These are phyloP conservation scores for Mus spicilegus DNA, from an alignment of 2,113 vertebrate species.

Conservation along the genomic window DNA sequence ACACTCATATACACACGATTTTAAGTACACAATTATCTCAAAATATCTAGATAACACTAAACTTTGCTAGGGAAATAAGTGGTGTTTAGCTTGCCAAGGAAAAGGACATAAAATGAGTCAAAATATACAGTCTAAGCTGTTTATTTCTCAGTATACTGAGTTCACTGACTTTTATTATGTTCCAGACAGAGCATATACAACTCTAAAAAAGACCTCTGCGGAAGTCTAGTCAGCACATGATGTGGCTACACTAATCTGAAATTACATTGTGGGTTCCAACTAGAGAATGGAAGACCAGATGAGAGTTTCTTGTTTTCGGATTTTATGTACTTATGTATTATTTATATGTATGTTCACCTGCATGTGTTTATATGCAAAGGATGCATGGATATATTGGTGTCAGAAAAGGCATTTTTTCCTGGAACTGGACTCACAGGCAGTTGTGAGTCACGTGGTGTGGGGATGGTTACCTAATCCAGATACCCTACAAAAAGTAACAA, in stretches of 20 bases:
- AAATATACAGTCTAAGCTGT: not conserved
- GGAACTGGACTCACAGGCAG: not conserved
- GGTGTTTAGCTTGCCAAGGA: not conserved
- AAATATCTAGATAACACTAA: slow-evolving; percentile 1
- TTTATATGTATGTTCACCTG: too few species aligned
- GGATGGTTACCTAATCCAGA: too few species aligned
- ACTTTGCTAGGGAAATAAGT: slow-evolving; percentile 37
- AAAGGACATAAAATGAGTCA: not conserved
- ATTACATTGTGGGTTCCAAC: not conserved
- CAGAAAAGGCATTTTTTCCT: not conserved
- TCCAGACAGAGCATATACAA: not conserved
- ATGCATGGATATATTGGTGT: too few species aligned
- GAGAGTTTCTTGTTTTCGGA: not conserved
- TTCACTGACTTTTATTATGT: not conserved
- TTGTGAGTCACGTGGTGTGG: not conserved
- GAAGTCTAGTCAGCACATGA: not conserved
- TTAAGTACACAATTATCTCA: not conserved
- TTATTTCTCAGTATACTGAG: not conserved
- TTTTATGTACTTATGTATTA: not conserved
- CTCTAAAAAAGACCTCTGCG: not conserved
- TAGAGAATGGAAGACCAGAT: not conserved
- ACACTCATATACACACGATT: not conserved
- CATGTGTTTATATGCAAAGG: not conserved
- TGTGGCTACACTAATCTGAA: not conserved
- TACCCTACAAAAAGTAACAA: not conserved